Conservation (phyloP, 1,140 invertebrate species). For the Artemia franciscana region DNA sequence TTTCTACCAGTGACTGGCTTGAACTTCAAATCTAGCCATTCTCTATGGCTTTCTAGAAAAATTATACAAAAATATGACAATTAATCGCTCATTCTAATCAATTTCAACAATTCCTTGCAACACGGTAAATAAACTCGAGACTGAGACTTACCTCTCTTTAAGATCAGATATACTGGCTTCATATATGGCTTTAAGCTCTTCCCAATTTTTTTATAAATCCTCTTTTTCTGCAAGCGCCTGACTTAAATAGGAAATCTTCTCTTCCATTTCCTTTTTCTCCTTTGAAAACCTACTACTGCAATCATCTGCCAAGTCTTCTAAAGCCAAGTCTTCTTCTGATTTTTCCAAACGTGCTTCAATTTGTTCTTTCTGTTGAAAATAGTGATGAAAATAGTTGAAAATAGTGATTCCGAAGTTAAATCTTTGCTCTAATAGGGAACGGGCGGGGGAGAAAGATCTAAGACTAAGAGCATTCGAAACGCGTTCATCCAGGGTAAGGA, state of each 20-base stretch:
- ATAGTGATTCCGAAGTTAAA: no score
- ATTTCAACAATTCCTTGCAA: no score
- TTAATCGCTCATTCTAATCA: no score
- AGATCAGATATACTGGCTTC: constrained; percentile 85
- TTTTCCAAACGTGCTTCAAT: constrained; percentile 87
- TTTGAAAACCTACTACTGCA: constrained; percentile 38
- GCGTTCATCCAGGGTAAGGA: no score
- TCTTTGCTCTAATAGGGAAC: no score
- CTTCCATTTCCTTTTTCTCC: constrained; percentile 84
- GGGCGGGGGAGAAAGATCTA: no score
- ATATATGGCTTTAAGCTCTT: constrained; percentile 81
- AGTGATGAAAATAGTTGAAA: no score
- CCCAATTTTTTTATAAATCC: constrained; percentile 87
- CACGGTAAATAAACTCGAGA: no score
- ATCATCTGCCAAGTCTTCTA: constrained; percentile 43
- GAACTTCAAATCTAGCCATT: no score
- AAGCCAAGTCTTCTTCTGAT: constrained; percentile 74
- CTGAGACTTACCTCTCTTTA: constrained; percentile 44
- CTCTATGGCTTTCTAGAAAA: no score
- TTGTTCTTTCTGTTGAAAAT: constrained; percentile 88
- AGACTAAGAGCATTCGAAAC: no score
- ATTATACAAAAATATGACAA: not conserved
- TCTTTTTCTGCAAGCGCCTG: constrained; percentile 86
- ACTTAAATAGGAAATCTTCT: constrained; percentile 66
- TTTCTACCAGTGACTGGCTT: no score